These are phyloP conservation scores for Leptodactylus fallax DNA, from an alignment of 2,797 vertebrate genomes.

Conservation along the genomic window DNA sequence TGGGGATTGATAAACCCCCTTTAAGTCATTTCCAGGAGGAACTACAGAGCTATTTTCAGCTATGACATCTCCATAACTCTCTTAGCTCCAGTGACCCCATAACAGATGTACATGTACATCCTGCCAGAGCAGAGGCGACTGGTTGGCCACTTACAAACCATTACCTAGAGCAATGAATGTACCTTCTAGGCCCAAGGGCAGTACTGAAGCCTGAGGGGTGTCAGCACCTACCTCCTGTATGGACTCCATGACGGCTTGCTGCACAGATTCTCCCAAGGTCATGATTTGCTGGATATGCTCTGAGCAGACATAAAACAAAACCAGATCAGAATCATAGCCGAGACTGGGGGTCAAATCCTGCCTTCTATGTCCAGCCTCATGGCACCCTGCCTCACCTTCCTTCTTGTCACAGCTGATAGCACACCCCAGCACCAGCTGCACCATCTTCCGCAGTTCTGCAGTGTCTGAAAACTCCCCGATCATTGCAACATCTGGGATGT, in stretches of 20 bases:
- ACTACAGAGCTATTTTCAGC: too few species aligned
- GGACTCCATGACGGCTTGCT: slow-evolving; percentile 91
- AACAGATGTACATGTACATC: too few species aligned
- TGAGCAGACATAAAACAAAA: slow-evolving; percentile 67
- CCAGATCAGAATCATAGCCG: not conserved
- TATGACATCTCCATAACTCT: too few species aligned
- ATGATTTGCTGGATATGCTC: slow-evolving; percentile 93
- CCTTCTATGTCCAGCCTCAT: too few species aligned
- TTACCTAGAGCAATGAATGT: too few species aligned
- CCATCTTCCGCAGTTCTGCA: slow-evolving; percentile 85
- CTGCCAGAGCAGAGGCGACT: too few species aligned
- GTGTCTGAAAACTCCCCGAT: slow-evolving; percentile 86
- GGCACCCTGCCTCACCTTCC: slow-evolving; percentile 77
- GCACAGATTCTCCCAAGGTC: slow-evolving; percentile 90
- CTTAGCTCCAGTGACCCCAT: too few species aligned
- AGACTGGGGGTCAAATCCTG: not conserved
- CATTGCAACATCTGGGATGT: slow-evolving; percentile 84
- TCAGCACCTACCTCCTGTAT: slow-evolving; percentile 86
- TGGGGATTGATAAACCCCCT: too few species aligned
- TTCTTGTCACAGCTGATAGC: slow-evolving; percentile 92
- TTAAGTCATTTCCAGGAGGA: too few species aligned
- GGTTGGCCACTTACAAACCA: too few species aligned
- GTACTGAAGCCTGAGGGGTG: too few species aligned
- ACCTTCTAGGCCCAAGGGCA: too few species aligned
- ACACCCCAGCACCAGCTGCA: slow-evolving; percentile 89